Conservation (phyloP, 2,797 vertebrate species). For the Oreortyx pictus region DNA sequence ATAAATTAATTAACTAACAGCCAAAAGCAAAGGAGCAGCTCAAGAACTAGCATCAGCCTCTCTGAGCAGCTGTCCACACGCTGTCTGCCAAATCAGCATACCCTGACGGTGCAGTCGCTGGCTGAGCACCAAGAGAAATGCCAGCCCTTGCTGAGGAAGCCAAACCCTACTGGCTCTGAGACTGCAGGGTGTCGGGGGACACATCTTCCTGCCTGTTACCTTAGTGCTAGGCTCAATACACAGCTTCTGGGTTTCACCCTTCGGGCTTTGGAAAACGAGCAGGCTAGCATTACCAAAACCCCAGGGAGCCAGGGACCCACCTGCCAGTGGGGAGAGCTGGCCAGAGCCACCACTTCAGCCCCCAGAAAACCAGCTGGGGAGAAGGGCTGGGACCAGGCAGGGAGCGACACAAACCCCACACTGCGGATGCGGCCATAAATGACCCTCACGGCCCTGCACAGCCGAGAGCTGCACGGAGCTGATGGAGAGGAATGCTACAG, state of each 20-base stretch:
- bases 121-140: slow-evolving; percentile 54
- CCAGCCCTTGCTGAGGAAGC: slow-evolving; percentile 14
- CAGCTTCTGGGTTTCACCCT: neutral
- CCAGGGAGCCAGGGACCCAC: neutral
- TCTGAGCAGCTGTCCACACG: slow-evolving; percentile 60
- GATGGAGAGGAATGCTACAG: slow-evolving; percentile 60
- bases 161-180: neutral
- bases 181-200: fast-evolving
- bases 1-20: neutral
- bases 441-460: neutral
- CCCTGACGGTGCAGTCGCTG: slow-evolving; percentile 28
- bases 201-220: fast-evolving
- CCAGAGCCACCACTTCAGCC: neutral
- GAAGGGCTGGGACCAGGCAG: neutral
- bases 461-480: neutral
- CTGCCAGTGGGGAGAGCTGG: neutral
- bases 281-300: neutral
- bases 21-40: neutral
- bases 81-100: slow-evolving; percentile 48
- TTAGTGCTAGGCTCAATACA: neutral
- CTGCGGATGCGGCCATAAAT: slow-evolving; percentile 22
- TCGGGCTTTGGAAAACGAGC: neutral
- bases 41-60: slow-evolving; percentile 16
- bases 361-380: neutral
- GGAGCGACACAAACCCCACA: slow-evolving; percentile 8